Conservation (phyloP, 2,113 vertebrate species). For the Sphyrna mokarran region DNA sequence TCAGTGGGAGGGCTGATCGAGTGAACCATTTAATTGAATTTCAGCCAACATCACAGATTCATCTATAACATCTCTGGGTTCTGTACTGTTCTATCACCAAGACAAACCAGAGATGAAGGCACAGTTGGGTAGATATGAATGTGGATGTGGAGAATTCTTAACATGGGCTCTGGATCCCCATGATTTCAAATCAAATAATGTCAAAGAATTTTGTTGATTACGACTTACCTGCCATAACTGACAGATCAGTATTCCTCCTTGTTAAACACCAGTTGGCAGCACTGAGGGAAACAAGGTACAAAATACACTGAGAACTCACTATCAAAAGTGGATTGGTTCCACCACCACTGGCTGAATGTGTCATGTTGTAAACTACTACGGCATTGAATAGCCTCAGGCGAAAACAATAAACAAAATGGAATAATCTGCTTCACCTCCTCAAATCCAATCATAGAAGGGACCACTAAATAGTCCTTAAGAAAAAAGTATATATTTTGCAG, state of each 20-base stretch:
- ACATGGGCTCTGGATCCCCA: neutral
- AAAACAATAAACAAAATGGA: neutral
- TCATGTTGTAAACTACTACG: neutral
- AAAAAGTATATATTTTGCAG: neutral
- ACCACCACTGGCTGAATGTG: neutral
- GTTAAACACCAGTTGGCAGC: neutral
- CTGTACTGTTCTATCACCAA: neutral
- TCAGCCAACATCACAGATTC: neutral
- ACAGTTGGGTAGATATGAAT: neutral
- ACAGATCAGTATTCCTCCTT: neutral
- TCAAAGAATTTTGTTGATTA: neutral
- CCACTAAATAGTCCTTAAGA: neutral
- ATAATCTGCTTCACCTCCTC: neutral
- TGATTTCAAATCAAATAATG: neutral
- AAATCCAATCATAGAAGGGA: neutral
- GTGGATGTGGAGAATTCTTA: neutral
- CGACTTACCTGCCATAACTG: neutral
- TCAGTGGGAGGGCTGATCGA: neutral
- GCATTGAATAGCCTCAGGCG: neutral
- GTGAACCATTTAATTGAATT: neutral
- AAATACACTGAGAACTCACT: neutral
- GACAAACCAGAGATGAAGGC: neutral
- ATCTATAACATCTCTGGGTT: neutral
- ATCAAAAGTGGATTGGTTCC: neutral
- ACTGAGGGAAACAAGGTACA: neutral